phyloP scores from a whole-genome alignment of 2,797 vertebrate genomes.

The Tokudaia tokunoshimensis region DNA sequence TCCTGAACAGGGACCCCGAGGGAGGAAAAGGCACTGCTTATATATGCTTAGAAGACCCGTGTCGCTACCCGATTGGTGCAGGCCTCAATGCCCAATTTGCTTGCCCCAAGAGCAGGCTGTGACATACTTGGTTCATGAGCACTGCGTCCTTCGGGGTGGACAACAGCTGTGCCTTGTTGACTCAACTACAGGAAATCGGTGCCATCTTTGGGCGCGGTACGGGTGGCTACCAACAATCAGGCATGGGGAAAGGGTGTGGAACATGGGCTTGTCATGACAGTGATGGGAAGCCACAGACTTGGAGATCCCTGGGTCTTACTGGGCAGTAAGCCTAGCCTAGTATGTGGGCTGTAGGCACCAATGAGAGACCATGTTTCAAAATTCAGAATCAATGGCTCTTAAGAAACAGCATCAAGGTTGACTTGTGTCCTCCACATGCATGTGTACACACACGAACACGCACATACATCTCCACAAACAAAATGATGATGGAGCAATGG shows the following conservation, averaged over 20 bases:
- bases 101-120: too few relatives aligned
- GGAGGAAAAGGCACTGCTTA: too few relatives aligned
- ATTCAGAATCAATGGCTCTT: background rate
- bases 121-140: too few relatives aligned
- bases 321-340: background rate
- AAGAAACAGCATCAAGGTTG: background rate
- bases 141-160: too few relatives aligned
- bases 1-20: too few relatives aligned
- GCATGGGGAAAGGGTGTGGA: background rate
- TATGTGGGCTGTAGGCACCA: background rate
- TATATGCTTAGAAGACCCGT: too few relatives aligned
- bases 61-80: too few relatives aligned
- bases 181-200: too few relatives aligned
- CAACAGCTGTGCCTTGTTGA: too few relatives aligned
- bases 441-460: background rate
- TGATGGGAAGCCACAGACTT: background rate
- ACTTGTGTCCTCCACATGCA: background rate
- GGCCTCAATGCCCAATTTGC: too few relatives aligned
- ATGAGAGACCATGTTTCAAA: background rate
- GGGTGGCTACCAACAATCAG: too few relatives aligned
- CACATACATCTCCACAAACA: background rate
- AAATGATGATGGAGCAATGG: background rate
- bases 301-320: background rate
- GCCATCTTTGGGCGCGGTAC: too few relatives aligned
- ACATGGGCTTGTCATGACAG: background rate